Evolutionary conservation across 2,797 vertebrate genomes (phyloP), one percentile per base, ranked within the genome.

Genomic region (Catharus ustulatus): DNA sequence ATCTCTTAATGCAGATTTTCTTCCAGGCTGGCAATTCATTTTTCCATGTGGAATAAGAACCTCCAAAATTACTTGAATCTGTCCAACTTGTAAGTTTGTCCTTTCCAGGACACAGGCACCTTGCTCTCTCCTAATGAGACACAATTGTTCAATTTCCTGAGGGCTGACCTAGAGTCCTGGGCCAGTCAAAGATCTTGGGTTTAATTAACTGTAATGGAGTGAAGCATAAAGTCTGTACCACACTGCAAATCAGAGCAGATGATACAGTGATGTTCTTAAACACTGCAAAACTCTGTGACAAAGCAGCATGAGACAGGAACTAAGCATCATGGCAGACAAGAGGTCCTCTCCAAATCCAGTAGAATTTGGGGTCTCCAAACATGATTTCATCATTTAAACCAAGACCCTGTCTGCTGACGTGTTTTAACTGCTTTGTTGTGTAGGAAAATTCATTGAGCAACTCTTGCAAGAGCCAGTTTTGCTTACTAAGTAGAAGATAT

Each of bases 341-440:
- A 63, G 16, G 24, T 45, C 29, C 15, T 82, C 52, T 59, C 63
- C 52, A 87, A 82, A 74, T 46, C 5, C 9, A 22, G 34, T 27
- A 58, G 42, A 61, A 51, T 73, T 27, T 69, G 38, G 8, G 24
- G 11, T n/a, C n/a, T 79, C 20, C n/a, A 42, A 6, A 58, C 1
- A 13, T 13, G 4, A 26, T 55, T 74, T 43, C 14, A 10, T 48
- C 5, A 15, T 76, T 84, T 78, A 79, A 71, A 59, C 63, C 24
- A 24, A 49, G 14, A 40, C 26, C 30, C 27, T 36, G 22, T 18
- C 69, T n/a, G 2, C 49, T 55, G 66, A 59, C 11, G 1, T 48
- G 43, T 43, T 82, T 77, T 57, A 79, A 74, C 40, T 89, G 84
- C 45, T 76, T 80, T 82, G 49, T 36, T 93, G 52, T 46, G 16